Conservation (phyloP, 1,140 invertebrate genomes). For the Eumeta japonica region DNA sequence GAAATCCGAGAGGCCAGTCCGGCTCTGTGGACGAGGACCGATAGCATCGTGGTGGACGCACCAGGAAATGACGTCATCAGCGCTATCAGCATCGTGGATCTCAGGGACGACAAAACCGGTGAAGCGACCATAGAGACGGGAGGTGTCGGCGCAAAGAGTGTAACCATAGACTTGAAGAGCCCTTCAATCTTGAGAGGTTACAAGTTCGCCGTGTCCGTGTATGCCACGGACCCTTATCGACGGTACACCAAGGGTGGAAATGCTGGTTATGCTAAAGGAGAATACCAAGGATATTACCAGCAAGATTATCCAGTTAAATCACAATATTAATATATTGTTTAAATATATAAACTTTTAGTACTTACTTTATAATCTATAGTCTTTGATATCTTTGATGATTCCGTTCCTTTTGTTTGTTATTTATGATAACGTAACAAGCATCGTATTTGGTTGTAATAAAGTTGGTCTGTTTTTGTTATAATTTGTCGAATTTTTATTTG, state of each 20-base stretch:
- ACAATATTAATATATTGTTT: too few species aligned
- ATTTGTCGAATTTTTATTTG: too few species aligned
- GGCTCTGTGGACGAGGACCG: conserved; percentile 37
- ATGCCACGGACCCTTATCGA: conserved; percentile 21
- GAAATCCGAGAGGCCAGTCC: conserved; percentile 38
- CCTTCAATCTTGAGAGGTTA: conserved; percentile 41
- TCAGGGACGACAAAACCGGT: conserved; percentile 35
- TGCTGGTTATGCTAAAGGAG: conserved; percentile 16
- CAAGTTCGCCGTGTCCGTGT: conserved; percentile 41
- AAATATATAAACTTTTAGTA: too few species aligned
- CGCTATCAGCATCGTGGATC: conserved; percentile 33
- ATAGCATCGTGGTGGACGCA: conserved; percentile 33
- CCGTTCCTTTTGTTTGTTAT: too few species aligned
- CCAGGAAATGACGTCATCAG: conserved; percentile 31
- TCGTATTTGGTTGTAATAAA: too few species aligned
- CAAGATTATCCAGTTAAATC: too few species aligned
- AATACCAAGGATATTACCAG: conserved; percentile 16
- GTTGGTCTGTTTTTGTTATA: too few species aligned
- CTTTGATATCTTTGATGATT: too few species aligned
- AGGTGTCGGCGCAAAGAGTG: conserved; percentile 33
- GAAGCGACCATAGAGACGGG: conserved; percentile 34
- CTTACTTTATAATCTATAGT: too few species aligned
- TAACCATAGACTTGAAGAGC: conserved; percentile 33
- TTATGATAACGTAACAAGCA: too few species aligned
- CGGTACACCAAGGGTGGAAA: conserved; percentile 13